These are phyloP conservation scores for Drosophila ambigua DNA, from an alignment of 1,140 invertebrate genomes.

Conservation along the genomic window DNA sequence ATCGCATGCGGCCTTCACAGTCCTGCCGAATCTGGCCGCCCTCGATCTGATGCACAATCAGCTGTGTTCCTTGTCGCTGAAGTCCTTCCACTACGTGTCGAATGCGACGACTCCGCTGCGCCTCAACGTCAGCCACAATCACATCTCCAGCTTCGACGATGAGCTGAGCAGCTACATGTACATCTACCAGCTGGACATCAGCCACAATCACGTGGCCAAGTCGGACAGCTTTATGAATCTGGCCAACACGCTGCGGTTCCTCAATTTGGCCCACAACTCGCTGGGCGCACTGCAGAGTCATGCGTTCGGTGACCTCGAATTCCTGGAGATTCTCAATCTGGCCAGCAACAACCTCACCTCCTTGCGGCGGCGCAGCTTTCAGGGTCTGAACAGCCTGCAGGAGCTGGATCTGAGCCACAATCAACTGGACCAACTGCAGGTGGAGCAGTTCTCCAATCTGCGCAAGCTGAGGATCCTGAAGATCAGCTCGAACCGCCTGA, in stretches of 20 bases:
- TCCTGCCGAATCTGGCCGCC: constrained; percentile 88
- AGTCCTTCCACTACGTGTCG: constrained; percentile 88
- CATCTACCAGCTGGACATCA: constrained; percentile 89
- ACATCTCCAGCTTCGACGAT: constrained; percentile 86
- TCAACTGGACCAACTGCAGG: constrained; percentile 89
- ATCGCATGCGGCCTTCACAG: constrained; percentile 87
- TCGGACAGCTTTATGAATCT: constrained; percentile 88
- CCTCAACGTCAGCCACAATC: constrained; percentile 89
- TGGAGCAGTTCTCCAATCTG: constrained; percentile 92
- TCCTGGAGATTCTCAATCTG: constrained; percentile 90
- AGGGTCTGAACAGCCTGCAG: constrained; percentile 89
- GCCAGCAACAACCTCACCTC: constrained; percentile 89
- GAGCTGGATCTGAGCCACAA: constrained; percentile 92
- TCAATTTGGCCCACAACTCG: constrained; percentile 90
- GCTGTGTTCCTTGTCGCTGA: constrained; percentile 87
- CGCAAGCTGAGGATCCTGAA: constrained; percentile 90
- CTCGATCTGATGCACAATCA: constrained; percentile 90
- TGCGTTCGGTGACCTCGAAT: constrained; percentile 88
- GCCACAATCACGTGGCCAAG: constrained; percentile 87
- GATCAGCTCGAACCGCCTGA: constrained; percentile 90
- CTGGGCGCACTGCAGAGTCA: constrained; percentile 89
- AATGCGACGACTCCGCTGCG: constrained; percentile 86
- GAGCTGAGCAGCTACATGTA: constrained; percentile 85
- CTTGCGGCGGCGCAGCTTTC: constrained; percentile 90
- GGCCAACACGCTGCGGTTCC: constrained; percentile 86